Base-by-base conservation (phyloP, 2,797 vertebrate species). In the Ptychadena robeensis region DNA sequence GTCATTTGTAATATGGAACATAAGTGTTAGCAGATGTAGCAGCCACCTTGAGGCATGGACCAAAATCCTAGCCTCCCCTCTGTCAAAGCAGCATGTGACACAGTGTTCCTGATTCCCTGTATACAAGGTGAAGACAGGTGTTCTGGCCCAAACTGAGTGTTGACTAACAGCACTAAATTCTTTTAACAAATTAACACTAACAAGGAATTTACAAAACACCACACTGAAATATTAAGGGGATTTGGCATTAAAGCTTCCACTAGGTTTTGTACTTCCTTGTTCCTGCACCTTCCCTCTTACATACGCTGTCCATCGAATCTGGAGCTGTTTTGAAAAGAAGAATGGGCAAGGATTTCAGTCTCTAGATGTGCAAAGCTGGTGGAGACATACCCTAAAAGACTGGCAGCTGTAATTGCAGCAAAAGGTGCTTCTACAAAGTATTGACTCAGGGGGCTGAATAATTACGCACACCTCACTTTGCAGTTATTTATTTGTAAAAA, bases 1-100 rank as follows among this genome's bases (percentile, higher is more conserved):
- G 87, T 87, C 87, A 86, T 79, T 70, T 82, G 69, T 74, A 87
- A 86, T 77, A 82, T 75, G 72, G 83, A 81, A 28, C 79, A 84
- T 86, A 86, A 48, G 67, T 79, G 74, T 32, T 37, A 79, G 83
- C 73, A 37, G 68, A 66, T 61, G 44, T 57, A 57, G 81, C 77
- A 81, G 76, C 53, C 82, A 85, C 82, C 82, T 71, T 12, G 78
- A 85, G 82, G 82, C 82, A 75, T 53, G 71, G 71, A 75, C 77
- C 30, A 34, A 71, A 31, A 31, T 69, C 25, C 69, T 63, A 73
- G 34, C 48, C 70, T 84, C 34, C 65, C 82, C 82, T 80, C 82
- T 63, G 78, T 80, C 77, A 80, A 64, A n/a, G 73, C 67, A 37
- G 73, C 27, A 37, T 74, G 76, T 79, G 48, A 67, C 68, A 59